Evolutionary conservation across 1,140 invertebrate species (phyloP), one percentile per base, ranked within the genome.

Genomic region (Charaxes varanes): DNA sequence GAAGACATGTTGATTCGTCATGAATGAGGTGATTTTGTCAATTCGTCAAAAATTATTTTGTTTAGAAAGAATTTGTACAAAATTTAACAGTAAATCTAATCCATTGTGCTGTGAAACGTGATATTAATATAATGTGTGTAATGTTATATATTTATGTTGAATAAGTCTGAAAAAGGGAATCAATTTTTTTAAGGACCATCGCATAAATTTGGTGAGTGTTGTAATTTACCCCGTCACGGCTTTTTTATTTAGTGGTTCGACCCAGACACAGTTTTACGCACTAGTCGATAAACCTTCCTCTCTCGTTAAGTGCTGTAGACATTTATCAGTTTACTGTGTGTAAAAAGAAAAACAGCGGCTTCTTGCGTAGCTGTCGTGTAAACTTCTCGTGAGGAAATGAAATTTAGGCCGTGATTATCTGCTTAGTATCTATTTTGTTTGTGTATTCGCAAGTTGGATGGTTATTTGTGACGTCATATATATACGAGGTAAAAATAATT

Each of bases 1-100:
- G 74, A 73, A 47, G 78, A 82, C 78, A 82, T 82, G 71, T 82
- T 82, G 74, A 79, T 72, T 77, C 74, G 74, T 78, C 74, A 79
- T 64, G 68, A 76, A 62, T 66, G 57, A 74, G 69, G 65, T 63
- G 62, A 70, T 63, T 68, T 71, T 80, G 73, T 78, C 76, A 82
- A 76, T 70, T 82, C 72, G 62, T 78, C 71, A 71, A 73, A 76
- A 77, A 78, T 56, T 77, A 63, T 82, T 76, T 73, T 82, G 73
- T 80, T 77, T 82, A 67, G 69, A 70, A 53, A 48, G 35, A 44
- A 76, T 56, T 70, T 71, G 59, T 62, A 72, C 73, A 71, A 80
- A 80, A 82, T 72, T 82, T 53, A 54, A 55, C 32, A 72, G 65
- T 78, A 66, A 64, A 52, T 31, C 48, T 40, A 60, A 53, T 76